phyloP scores from a whole-genome alignment of 2,888 invertebrate genomes.

The Leucophora obtusa region DNA sequence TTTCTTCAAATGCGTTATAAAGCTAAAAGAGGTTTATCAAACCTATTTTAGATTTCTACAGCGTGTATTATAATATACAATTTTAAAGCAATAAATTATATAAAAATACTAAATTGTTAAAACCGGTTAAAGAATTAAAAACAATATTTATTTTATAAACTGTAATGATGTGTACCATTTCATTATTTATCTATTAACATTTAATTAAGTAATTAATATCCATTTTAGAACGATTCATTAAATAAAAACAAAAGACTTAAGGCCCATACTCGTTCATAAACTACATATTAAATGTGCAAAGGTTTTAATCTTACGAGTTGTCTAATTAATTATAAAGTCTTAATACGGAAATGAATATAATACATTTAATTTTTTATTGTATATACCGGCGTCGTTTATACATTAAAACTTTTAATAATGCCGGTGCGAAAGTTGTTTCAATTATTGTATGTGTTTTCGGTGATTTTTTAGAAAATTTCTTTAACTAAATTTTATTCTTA shows the following conservation, averaged over 20 bases:
- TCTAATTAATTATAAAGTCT: background rate
- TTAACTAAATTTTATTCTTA: too few species aligned
- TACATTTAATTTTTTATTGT: too few species aligned
- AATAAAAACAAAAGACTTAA: conserved; percentile 48
- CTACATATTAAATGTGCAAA: background rate
- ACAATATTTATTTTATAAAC: background rate
- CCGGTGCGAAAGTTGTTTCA: background rate
- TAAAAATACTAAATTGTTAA: background rate
- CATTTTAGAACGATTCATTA: background rate
- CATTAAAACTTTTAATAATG: background rate
- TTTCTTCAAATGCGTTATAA: too few species aligned
- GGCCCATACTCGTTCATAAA: conserved; percentile 16
- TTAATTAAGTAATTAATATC: background rate
- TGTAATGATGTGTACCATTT: background rate
- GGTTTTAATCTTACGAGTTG: background rate
- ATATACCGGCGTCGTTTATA: background rate
- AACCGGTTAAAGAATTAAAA: background rate
- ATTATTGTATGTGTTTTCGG: too few species aligned
- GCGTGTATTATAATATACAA: too few species aligned
- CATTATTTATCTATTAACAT: background rate
- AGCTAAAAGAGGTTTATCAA: too few species aligned
- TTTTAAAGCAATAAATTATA: too few species aligned
- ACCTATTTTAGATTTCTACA: too few species aligned
- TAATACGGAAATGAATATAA: background rate
- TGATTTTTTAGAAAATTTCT: too few species aligned